Conservation (phyloP, 2,888 invertebrate genomes). For the Melolontha melolontha region DNA sequence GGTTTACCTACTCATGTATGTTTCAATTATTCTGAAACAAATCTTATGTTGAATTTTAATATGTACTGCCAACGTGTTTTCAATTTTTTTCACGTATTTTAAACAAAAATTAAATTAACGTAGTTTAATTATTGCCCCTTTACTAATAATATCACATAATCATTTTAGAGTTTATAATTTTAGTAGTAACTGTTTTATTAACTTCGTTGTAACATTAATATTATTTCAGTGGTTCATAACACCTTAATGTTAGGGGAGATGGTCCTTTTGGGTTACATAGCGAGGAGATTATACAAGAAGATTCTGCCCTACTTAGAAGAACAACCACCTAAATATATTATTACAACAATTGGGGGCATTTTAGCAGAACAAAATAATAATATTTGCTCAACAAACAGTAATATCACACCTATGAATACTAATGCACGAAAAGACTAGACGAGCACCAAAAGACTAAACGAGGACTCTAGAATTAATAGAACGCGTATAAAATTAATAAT, state of each 20-base stretch:
- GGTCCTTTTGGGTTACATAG: constrained; percentile 74
- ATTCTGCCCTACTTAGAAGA: constrained; percentile 58
- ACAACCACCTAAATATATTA: constrained; percentile 37
- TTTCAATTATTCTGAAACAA: too few species aligned
- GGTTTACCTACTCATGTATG: too few species aligned
- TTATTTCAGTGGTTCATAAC: constrained; percentile 73
- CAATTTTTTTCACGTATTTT: too few species aligned
- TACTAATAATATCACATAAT: too few species aligned
- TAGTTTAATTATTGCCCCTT: too few species aligned
- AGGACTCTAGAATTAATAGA: background rate
- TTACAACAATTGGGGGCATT: constrained; percentile 49
- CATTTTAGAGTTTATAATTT: too few species aligned
- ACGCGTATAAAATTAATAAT: background rate
- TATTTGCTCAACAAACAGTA: constrained; percentile 28
- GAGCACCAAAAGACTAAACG: background rate
- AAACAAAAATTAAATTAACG: too few species aligned
- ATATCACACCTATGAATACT: background rate
- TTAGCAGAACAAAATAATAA: constrained; percentile 48
- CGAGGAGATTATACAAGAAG: constrained; percentile 72
- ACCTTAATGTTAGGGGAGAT: constrained; percentile 76
- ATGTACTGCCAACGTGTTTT: too few species aligned
- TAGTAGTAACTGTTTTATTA: too few species aligned
- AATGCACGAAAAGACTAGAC: background rate
- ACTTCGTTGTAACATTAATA: background rate
- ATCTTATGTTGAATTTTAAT: too few species aligned